A percentile compares a stretch with the other conserved stretches of the same genome.
Conservation (phyloP, 2,888 invertebrate genomes). For the Nephrotoma flavescens region DNA sequence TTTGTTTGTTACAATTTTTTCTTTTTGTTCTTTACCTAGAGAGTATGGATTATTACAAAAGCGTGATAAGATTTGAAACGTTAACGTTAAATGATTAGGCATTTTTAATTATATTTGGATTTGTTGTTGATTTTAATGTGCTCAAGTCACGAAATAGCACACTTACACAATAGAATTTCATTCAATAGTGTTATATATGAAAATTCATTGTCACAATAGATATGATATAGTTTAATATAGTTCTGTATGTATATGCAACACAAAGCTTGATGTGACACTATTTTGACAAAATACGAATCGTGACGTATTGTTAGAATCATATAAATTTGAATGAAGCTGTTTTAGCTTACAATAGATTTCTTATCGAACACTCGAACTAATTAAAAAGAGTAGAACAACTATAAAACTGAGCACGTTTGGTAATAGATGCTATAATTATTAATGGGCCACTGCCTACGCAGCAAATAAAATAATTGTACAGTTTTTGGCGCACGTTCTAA, state of each 20-base stretch:
- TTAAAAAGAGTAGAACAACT: neutral
- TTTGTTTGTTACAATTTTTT: neutral
- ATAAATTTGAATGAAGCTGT: neutral
- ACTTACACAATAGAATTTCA: neutral
- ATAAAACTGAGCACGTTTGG: neutral
- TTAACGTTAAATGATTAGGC: neutral
- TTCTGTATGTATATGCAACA: neutral
- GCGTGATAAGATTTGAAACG: neutral
- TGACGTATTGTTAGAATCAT: neutral
- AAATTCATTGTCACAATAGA: neutral
- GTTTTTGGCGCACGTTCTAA: neutral
- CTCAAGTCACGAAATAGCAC: neutral
- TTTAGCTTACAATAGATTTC: neutral
- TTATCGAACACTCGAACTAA: neutral
- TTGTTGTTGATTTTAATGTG: neutral
- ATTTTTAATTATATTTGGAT: neutral
- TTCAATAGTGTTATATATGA: neutral
- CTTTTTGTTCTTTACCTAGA: neutral
- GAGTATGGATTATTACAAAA: neutral
- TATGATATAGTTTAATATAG: neutral
- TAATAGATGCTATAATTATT: neutral
- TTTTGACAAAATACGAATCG: neutral
- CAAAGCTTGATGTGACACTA: neutral
- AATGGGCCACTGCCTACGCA: neutral
- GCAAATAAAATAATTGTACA: neutral